These are phyloP conservation scores for Hylia prasina DNA, from an alignment of 2,113 vertebrate species.

Conservation along the genomic window DNA sequence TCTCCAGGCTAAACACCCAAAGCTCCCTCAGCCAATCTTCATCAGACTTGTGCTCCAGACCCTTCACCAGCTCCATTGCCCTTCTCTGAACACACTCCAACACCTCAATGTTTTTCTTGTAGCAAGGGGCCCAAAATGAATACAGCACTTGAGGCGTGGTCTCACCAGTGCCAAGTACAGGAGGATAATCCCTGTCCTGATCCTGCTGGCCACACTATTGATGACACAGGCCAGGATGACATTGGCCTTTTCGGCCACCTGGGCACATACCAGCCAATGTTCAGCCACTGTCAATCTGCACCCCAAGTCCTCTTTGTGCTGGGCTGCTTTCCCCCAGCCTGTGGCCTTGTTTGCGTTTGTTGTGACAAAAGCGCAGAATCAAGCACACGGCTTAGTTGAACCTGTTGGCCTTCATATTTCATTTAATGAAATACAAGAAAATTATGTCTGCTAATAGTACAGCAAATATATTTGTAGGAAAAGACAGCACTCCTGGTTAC, in stretches of 20 bases:
- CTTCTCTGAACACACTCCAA: background rate
- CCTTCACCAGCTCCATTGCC: background rate
- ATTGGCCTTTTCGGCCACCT: fast-evolving
- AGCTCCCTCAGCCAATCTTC: fast-evolving
- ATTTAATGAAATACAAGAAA: background rate
- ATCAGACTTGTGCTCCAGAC: background rate
- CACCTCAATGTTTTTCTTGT: background rate
- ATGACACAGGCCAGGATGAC: background rate
- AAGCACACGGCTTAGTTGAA: background rate
- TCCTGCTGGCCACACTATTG: background rate
- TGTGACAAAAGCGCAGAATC: background rate
- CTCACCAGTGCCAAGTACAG: background rate
- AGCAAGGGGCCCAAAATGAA: background rate
- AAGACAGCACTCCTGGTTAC: background rate
- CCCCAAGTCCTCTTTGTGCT: background rate
- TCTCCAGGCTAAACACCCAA: background rate
- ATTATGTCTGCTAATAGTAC: background rate
- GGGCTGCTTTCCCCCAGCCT: background rate
- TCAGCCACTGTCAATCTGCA: no score
- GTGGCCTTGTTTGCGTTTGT: no score
- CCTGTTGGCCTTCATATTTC: background rate
- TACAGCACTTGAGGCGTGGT: background rate
- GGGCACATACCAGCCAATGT: background rate
- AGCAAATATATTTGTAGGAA: background rate
- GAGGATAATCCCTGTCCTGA: background rate